Evolutionary conservation across 2,113 vertebrate genomes (phyloP).

Genomic region (Eudyptes chrysolophus): DNA sequence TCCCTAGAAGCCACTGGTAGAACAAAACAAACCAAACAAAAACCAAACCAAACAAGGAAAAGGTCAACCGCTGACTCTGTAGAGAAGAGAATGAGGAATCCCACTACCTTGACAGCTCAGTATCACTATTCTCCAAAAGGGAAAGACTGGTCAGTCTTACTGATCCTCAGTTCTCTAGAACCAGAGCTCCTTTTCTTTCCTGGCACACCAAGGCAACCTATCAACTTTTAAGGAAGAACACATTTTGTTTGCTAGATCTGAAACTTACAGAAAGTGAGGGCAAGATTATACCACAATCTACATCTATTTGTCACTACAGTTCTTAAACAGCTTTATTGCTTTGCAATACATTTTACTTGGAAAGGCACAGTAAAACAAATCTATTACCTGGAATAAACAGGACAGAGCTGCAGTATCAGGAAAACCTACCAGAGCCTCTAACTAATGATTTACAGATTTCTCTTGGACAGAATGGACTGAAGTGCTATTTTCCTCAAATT

Average conservation of each 20-base stretch:
- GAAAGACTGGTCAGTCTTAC: neutral
- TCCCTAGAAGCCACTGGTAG: neutral
- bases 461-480: neutral
- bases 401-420: neutral
- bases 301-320: neutral
- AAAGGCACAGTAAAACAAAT: neutral
- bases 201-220: neutral
- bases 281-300: neutral
- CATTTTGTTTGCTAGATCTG: neutral
- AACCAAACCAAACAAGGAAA: neutral
- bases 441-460: neutral
- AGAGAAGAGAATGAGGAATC: neutral
- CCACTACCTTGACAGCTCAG: neutral
- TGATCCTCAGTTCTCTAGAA: neutral
- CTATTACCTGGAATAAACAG: neutral
- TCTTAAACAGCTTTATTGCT: neutral
- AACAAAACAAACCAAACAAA: neutral
- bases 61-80: neutral
- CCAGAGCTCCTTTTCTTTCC: neutral
- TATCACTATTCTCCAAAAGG: neutral
- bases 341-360: neutral
- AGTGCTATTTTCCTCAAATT: neutral
- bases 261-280: neutral
- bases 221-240: neutral
- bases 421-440: neutral